Conservation (phyloP, 2,888 invertebrate species). For the Crossocerus cetratus region DNA sequence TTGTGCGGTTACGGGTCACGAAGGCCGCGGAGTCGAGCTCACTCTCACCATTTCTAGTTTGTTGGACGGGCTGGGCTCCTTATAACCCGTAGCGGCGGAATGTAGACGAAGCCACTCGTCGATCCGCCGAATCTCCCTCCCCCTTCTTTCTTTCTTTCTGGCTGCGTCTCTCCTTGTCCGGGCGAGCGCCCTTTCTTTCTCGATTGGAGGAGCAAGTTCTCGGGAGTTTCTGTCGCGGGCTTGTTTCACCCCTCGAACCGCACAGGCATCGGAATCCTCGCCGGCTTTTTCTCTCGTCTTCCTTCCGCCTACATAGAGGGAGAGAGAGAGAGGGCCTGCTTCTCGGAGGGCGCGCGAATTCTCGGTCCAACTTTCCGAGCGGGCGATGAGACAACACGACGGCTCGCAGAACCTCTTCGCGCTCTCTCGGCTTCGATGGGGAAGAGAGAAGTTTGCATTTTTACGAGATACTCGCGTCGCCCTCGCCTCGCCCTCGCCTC, state of each 20-base stretch:
- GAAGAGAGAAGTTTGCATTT: constrained; percentile 68
- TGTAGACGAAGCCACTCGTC: background rate
- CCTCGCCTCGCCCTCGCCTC: constrained; percentile 9
- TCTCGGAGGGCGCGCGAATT: constrained; percentile 11
- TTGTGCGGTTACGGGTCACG: too few relatives aligned
- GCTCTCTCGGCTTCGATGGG: constrained; percentile 41
- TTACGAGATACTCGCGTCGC: constrained; percentile 59
- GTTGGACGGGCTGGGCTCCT: too few relatives aligned
- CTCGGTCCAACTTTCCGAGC: constrained; percentile 48
- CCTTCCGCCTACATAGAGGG: constrained; percentile 5
- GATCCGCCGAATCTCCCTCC: background rate
- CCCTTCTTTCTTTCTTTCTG: constrained; percentile 4
- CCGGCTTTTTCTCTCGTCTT: constrained; percentile 23
- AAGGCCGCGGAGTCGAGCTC: too few relatives aligned
- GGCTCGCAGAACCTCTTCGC: constrained; percentile 33
- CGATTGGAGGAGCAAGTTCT: background rate
- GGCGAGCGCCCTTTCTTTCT: constrained; percentile 5
- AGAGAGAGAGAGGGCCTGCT: too few relatives aligned
- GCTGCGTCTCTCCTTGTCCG: background rate
- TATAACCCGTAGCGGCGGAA: too few relatives aligned
- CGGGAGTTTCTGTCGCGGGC: constrained; percentile 7
- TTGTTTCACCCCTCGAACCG: background rate
- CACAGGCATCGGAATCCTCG: constrained; percentile 18
- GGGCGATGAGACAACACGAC: constrained; percentile 48
- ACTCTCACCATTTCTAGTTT: too few relatives aligned